Evolutionary conservation across 2,113 vertebrate species (phyloP).

Genomic region (Donacobius atricapilla): DNA sequence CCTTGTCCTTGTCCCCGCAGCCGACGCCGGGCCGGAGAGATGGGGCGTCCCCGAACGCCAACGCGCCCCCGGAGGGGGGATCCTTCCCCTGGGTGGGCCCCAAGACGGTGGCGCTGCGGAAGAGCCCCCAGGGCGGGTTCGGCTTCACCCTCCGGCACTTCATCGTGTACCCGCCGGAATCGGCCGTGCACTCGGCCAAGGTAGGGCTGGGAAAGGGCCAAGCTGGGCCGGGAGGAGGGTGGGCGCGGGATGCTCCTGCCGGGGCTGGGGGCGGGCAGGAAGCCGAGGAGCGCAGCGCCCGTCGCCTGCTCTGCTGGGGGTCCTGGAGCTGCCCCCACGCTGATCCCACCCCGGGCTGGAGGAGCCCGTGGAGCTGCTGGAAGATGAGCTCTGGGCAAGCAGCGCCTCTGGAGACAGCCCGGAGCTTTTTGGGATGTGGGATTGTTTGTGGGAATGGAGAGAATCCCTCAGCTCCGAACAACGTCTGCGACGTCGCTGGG

Average conservation of each 20-base stretch:
- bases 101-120: conserved; percentile 85
- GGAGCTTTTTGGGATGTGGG: rapidly evolving
- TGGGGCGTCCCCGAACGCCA: conserved; percentile 80
- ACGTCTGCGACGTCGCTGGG: too few species aligned
- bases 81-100: conserved; percentile 85
- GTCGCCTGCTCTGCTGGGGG: rapidly evolving
- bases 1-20: conserved; percentile 14
- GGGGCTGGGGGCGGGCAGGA: rapidly evolving
- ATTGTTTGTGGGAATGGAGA: not conserved
- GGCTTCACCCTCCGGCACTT: conserved; percentile 97
- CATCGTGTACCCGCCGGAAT: conserved; percentile 96
- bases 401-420: rapidly evolving
- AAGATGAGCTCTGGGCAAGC: rapidly evolving
- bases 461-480: too few species aligned
- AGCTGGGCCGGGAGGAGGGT: rapidly evolving
- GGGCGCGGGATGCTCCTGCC: rapidly evolving
- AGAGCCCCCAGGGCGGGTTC: conserved; percentile 90
- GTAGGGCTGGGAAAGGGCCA: conserved; percentile 55
- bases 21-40: conserved; percentile 79
- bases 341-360: not conserved
- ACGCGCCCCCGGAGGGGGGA: conserved; percentile 78
- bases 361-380: not conserved
- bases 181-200: conserved; percentile 84
- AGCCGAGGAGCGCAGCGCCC: rapidly evolving
- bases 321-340: not conserved